Evolutionary conservation across 2,797 vertebrate genomes (phyloP).

Genomic region (Etheostoma nigrum): DNA sequence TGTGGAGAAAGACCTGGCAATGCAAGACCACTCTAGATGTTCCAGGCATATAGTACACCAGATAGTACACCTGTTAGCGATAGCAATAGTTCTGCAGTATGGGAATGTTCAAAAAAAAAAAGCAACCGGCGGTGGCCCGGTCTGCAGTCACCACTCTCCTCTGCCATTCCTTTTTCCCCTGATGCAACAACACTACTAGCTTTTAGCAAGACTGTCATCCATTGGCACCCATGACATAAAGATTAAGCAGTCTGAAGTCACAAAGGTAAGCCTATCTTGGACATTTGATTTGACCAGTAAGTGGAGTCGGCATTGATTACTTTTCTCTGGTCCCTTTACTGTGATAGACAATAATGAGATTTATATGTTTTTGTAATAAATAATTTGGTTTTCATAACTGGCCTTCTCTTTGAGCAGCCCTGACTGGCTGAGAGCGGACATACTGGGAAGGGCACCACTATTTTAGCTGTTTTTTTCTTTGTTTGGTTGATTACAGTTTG

Average conservation of each 20-base stretch:
- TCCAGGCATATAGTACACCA: background rate
- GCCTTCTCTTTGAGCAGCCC: background rate
- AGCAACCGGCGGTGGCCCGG: background rate
- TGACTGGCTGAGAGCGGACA: background rate
- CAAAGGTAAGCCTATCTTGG: background rate
- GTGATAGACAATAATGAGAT: background rate
- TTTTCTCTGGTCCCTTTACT: background rate
- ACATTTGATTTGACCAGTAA: background rate
- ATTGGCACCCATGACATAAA: background rate
- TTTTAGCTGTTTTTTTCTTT: background rate
- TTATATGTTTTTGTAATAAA: conserved; percentile 14
- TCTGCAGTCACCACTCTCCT: background rate
- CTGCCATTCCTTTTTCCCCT: background rate
- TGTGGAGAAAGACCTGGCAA: too few species aligned
- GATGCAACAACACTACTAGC: background rate
- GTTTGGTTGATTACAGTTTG: background rate
- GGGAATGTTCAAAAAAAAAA: background rate
- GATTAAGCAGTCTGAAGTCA: background rate
- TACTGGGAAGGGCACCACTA: background rate
- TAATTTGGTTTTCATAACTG: background rate
- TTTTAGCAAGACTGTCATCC: background rate
- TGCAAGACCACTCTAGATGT: background rate
- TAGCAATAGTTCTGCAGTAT: accelerated
- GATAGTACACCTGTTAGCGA: background rate
- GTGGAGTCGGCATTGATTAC: background rate